phyloP scores from a whole-genome alignment of 2,797 vertebrate genomes.

The Perodicticus potto region DNA sequence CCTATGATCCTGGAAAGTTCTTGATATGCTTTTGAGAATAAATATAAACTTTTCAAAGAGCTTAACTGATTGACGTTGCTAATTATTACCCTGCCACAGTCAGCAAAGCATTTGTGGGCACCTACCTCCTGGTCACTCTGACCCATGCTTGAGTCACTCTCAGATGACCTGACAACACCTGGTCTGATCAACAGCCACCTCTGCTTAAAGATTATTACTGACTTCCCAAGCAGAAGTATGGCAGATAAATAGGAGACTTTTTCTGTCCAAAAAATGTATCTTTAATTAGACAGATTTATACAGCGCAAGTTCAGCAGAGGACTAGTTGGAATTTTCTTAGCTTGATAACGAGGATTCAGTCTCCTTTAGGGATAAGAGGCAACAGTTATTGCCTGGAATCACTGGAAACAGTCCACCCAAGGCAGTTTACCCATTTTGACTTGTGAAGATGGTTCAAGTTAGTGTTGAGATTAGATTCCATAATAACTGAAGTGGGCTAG shows the following conservation, averaged over 20 bases:
- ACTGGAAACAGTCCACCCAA: not conserved
- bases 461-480: not conserved
- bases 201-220: not conserved
- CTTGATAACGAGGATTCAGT: not conserved
- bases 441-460: conserved; percentile 32
- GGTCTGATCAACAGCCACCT: not conserved
- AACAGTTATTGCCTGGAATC: not conserved
- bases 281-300: not conserved
- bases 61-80: not conserved
- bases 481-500: not conserved
- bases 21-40: not conserved
- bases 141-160: not conserved
- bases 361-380: not conserved
- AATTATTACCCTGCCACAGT: not conserved
- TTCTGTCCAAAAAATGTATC: not conserved
- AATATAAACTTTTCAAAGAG: not conserved
- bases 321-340: not conserved
- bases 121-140: not conserved
- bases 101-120: not conserved
- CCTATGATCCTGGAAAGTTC: not conserved
- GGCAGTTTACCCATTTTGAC: not conserved
- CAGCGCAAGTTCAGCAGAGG: not conserved
- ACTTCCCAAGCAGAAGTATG: not conserved
- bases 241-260: not conserved
- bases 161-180: not conserved